A percentile compares a stretch with the other conserved stretches of the same genome.
Evolutionary conservation across 2,888 invertebrate species (phyloP).

Genomic region (Pandemis cinnamomeana): DNA sequence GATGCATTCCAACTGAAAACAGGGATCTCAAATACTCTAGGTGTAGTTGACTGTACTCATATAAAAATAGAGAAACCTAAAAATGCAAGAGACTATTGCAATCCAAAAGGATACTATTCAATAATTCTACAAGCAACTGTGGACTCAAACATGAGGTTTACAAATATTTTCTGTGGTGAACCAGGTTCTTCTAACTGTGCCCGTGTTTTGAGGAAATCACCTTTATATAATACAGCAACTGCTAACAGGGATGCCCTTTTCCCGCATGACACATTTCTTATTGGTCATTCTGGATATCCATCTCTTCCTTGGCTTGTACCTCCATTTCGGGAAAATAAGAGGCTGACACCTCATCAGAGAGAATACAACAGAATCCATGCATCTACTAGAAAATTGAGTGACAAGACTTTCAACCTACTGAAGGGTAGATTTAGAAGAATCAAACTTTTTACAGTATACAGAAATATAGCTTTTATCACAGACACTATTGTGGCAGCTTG

Average conservation of each 20-base stretch:
- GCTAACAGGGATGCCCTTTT: slow-evolving; percentile 60
- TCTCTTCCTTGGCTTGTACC: slow-evolving; percentile 66
- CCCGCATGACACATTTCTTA: slow-evolving; percentile 64
- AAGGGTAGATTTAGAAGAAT: slow-evolving; percentile 65
- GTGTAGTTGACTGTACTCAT: slow-evolving; percentile 66
- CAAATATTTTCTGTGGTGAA: slow-evolving; percentile 70
- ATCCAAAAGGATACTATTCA: slow-evolving; percentile 67
- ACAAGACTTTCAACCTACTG: slow-evolving; percentile 63
- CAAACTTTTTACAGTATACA: slow-evolving; percentile 65
- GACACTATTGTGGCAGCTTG: slow-evolving; percentile 69
- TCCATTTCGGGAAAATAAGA: slow-evolving; percentile 67
- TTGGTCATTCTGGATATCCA: slow-evolving; percentile 68
- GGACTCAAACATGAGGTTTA: slow-evolving; percentile 65
- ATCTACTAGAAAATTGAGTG: slow-evolving; percentile 61
- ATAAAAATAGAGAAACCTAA: slow-evolving; percentile 70
- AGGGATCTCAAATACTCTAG: slow-evolving; percentile 64
- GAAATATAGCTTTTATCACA: slow-evolving; percentile 67
- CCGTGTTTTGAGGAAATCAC: slow-evolving; percentile 65
- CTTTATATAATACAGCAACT: slow-evolving; percentile 61
- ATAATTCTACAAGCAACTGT: slow-evolving; percentile 66
- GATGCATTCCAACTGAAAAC: slow-evolving; percentile 61
- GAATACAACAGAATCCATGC: slow-evolving; percentile 64
- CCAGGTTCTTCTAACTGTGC: slow-evolving; percentile 66
- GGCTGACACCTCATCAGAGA: slow-evolving; percentile 63
- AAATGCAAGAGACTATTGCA: slow-evolving; percentile 65